Evolutionary conservation across 1,140 invertebrate species (phyloP), one percentile per base, ranked within the genome.

Genomic region (Ptiloglossa arizonensis): DNA sequence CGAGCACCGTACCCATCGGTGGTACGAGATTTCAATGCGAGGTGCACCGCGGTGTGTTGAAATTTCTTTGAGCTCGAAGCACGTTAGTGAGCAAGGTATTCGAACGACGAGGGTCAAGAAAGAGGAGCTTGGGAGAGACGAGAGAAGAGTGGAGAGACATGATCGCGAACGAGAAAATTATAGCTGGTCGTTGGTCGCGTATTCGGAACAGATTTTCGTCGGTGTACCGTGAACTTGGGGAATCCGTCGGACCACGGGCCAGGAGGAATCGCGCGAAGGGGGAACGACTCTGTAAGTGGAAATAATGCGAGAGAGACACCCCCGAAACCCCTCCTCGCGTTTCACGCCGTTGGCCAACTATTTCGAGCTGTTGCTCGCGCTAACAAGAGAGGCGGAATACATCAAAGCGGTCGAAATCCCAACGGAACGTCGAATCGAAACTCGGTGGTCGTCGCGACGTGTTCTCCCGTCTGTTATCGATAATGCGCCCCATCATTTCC

Each of bases 341-440:
- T 77, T 54, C 46, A 35, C 54, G 17, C 67, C 13, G 15, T 19
- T 52, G 24, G 54, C 74, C 67, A 77, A 77, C 74, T 70, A 71
- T 77, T 70, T 77, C 67, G 44, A 62, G 27, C 57, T 29, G 63
- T 59, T 70, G 74, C 32, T 52, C 56, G 35, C 46, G 74, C 57
- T 77, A 77, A 77, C 74, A 77, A 71, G 66, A 62, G 56, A 62
- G 56, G 56, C 67, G 67, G 67, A 70, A 71, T 44, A 71, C 56
- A 77, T 77, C 57, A 77, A 71, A 77, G 74, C 44, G n/a, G 32
- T 62, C 56, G 74, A 77, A 57, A 62, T 77, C 74, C 54, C 50
- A 22, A 15, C 38, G 41, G 46, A 48, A 69, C 27, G 32, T 54
- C 57, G 74, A 59, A 77, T 70, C 57, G 67, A 77, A 62, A 70